These are phyloP conservation scores for Lasiurus cinereus DNA, from an alignment of 2,113 vertebrate species.

Conservation along the genomic window DNA sequence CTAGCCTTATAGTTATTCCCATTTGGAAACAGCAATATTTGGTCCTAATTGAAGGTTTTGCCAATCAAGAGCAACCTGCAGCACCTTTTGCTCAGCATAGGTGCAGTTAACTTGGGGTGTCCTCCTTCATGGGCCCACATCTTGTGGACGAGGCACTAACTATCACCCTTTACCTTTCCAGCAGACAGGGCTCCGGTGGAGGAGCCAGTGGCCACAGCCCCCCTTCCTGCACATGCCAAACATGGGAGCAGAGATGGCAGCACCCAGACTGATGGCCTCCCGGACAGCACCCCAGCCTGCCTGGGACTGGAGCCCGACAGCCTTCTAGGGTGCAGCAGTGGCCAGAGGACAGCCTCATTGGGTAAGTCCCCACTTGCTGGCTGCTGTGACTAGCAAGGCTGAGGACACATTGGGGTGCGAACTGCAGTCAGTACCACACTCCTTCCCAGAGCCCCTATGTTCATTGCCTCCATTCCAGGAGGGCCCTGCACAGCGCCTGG, in stretches of 20 bases:
- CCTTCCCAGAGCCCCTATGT: not conserved
- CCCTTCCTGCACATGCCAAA: slow-evolving; percentile 84
- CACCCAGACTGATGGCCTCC: slow-evolving; percentile 91
- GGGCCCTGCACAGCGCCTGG: not conserved
- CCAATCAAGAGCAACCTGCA: not conserved
- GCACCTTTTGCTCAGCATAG: fast-evolving
- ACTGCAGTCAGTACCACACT: not conserved
- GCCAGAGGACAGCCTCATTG: slow-evolving; percentile 47
- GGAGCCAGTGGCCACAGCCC: slow-evolving; percentile 78
- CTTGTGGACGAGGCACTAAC: not conserved
- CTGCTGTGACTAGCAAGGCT: no score
- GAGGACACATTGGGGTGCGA: not conserved
- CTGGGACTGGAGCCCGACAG: slow-evolving; percentile 60
- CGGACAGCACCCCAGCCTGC: slow-evolving; percentile 4
- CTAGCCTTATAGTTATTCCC: not conserved
- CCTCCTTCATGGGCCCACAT: not conserved
- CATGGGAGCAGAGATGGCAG: slow-evolving; percentile 90
- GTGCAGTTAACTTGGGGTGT: not conserved
- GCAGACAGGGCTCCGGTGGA: slow-evolving; percentile 88
- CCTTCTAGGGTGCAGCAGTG: slow-evolving; percentile 62
- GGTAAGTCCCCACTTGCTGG: slow-evolving; percentile 79
- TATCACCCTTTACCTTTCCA: slow-evolving; percentile 45
- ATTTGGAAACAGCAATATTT: not conserved
- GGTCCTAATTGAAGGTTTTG: not conserved
- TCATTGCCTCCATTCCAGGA: not conserved